Base-by-base conservation (phyloP, 2,888 invertebrate genomes). In the Amphipoea oculea region DNA sequence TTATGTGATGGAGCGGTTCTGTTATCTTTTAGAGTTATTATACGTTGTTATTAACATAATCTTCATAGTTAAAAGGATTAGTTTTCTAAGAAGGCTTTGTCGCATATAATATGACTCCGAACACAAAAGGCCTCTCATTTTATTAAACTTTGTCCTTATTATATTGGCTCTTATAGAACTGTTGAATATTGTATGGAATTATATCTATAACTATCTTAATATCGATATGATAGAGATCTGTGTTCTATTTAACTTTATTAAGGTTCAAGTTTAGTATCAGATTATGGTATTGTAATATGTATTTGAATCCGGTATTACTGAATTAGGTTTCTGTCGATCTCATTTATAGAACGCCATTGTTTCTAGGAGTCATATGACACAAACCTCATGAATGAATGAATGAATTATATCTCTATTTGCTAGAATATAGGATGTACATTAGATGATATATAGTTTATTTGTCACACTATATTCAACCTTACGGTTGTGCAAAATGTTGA, bases 31-130 rank as follows among this genome's bases (percentile, higher is more conserved):
- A 17, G 62, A 2, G 29, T 29, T 62, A 62, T 62, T 70, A 23
- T 9, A 40, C 11, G n/a, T 4, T 17, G 20, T 62, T 62, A 85
- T 85, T 79, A 83, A 66, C 77, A 86, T 87, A 87, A 87, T 81
- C 45, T 57, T 66, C 68, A 65, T 48, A 82, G 82, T 75, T 79
- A 67, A 70, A 78, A 86, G 78, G 68, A 84, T 86, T 81, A 65
- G 69, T 86, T 87, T 63, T 79, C 76, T 12, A 75, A 85, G 57
- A 81, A 70, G 83, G 81, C 54, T 78, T 76, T 76, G 78, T 78
- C 4, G 73, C 63, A 67, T 79, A 36, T 72, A 77, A 65, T 76
- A 79, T 40, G 67, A 68, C 40, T 73, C 51, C 17, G 48, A 57
- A 71, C 69, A 84, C 71, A 84, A 82, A 84, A 86, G 76, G 23